A percentile compares a stretch with the other conserved stretches of the same genome.
These are phyloP conservation scores for Drosophila burlai DNA, from an alignment of 1,140 invertebrate species.

Conservation along the genomic window DNA sequence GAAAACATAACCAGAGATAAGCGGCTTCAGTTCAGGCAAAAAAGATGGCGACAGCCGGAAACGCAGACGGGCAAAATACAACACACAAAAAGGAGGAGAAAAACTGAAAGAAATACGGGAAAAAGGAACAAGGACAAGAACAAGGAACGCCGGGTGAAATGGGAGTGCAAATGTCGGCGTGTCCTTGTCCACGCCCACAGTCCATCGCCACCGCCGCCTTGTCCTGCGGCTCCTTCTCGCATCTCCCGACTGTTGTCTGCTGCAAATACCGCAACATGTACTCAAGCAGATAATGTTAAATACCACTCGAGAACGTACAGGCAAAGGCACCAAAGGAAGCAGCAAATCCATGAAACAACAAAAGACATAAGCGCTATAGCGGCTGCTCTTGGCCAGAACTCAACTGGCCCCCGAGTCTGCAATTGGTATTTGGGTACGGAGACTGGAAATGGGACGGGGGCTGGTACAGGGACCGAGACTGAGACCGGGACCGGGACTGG, in stretches of 20 bases:
- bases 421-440: constrained; percentile 22
- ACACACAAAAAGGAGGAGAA: constrained; percentile 44
- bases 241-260: constrained; percentile 70
- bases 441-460: neutral
- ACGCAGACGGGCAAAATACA: constrained; percentile 69
- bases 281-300: constrained; percentile 84
- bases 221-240: constrained; percentile 16
- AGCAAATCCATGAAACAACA: constrained; percentile 81
- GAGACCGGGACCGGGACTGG: constrained; percentile 7
- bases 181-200: constrained; percentile 64
- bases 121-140: constrained; percentile 19
- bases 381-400: constrained; percentile 44
- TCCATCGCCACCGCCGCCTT: neutral
- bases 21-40: constrained; percentile 77
- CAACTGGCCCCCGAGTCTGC: constrained; percentile 42
- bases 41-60: constrained; percentile 81
- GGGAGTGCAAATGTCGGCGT: constrained; percentile 67
- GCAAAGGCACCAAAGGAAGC: constrained; percentile 58
- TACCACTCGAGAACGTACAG: constrained; percentile 72
- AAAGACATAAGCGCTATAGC: constrained; percentile 76
- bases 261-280: constrained; percentile 84
- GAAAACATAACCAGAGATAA: constrained; percentile 84
- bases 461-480: neutral
- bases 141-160: constrained; percentile 26
- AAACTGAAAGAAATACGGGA: constrained; percentile 14